Base-by-base conservation (phyloP, 2,113 vertebrate species). In the Scomber japonicus region DNA sequence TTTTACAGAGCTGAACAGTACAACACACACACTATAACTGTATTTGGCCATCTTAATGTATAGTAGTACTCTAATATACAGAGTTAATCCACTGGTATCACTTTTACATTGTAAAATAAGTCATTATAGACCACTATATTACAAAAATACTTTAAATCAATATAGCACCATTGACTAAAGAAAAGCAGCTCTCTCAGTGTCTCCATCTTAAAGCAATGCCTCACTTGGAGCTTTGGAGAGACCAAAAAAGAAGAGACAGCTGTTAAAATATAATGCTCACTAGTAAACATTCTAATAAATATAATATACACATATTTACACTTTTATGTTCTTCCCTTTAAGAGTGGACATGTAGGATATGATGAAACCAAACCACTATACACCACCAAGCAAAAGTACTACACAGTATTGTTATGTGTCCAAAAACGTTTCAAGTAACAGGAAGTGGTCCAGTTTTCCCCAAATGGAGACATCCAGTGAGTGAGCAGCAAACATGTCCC, bases 111-210 rank as follows among this genome's bases (percentile, higher is more conserved):
- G 14, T 21, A 80, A 60, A 54, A 59, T 11, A 0, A 17, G 17
- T 78, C 35, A 53, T 53, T 5, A 61, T 10, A 54, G 14, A 67
- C 8, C 21, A 15, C 46, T 61, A 83, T 12, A 30, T 70, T 74
- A 71, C 12, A 69, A 81, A 75, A 14, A 30, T 12, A n/a, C 64
- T 78, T 71, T 17, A 64, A 66, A 46, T 60, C 48, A 81, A 65
- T 49, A 81, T 87, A 93, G 92, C 92, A 93, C 90, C 91, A 69
- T 68, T 70, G 51, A 67, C 87, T 88, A 85, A 69, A 78, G 62
- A 24, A 53, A 48, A 78, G 56, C 71, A 57, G 24, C 40, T 60
- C n/a, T 67, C 21, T 59, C n/a, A 15, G 1, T 53, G n/a, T 50
- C 53, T 70, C 50, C 54, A 27, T 49, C 40, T 51, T 81, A 83